These are phyloP conservation scores for Oryzias melastigma DNA, from an alignment of 2,113 vertebrate genomes.

Conservation along the genomic window DNA sequence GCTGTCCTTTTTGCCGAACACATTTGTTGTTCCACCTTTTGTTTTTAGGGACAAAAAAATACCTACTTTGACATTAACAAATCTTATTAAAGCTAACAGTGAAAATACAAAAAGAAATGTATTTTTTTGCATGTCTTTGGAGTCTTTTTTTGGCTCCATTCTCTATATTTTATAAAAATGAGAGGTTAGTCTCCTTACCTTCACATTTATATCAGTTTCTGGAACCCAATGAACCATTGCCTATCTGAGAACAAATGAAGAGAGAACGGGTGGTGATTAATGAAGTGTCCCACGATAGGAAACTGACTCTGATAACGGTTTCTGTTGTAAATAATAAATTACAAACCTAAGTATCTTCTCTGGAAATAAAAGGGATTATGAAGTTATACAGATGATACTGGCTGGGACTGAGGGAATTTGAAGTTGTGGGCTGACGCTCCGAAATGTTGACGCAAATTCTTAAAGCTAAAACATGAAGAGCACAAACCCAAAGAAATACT, in stretches of 20 bases:
- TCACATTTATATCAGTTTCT: conserved; percentile 81
- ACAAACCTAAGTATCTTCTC: conserved; percentile 68
- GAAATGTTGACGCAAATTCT: conserved; percentile 12
- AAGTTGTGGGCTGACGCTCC: conserved; percentile 2
- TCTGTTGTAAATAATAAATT: conserved; percentile 83
- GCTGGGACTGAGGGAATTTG: conserved; percentile 16
- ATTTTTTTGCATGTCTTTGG: conserved; percentile 19
- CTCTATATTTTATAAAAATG: conserved; percentile 73
- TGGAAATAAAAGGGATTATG: conserved; percentile 35
- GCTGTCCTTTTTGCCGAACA: conserved; percentile 1
- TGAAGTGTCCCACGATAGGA: conserved; percentile 78
- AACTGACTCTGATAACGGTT: conserved; percentile 79
- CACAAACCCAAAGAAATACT: neutral
- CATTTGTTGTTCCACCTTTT: neutral
- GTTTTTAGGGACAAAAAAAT: conserved; percentile 12
- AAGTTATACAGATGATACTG: conserved; percentile 18
- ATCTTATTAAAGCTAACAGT: conserved; percentile 1
- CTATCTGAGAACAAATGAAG: conserved; percentile 82
- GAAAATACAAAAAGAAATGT: conserved; percentile 22
- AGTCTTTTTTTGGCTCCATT: conserved; percentile 51
- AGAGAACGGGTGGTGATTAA: conserved; percentile 76
- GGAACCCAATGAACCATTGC: conserved; percentile 69
- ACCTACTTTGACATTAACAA: neutral
- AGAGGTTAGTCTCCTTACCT: conserved; percentile 62
- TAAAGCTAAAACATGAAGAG: neutral